These are phyloP conservation scores for Aplysia californica DNA, from an alignment of 1,140 invertebrate genomes.

Conservation along the genomic window DNA sequence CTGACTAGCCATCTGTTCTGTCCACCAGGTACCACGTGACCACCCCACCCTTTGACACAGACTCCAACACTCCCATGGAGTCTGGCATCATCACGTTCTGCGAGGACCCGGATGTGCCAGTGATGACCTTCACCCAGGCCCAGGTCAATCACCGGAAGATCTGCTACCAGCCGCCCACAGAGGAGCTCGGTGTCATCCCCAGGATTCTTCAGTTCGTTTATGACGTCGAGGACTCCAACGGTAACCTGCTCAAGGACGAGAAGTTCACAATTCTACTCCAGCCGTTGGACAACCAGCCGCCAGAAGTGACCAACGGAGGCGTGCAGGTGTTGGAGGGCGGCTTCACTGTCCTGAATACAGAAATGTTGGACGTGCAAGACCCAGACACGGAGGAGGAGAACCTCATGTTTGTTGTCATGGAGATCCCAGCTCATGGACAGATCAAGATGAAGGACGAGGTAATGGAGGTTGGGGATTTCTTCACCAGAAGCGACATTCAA, in stretches of 20 bases:
- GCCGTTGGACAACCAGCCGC: conserved; percentile 67
- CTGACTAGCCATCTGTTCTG: conserved; percentile 51
- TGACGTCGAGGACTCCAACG: conserved; percentile 62
- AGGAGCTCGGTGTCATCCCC: conserved; percentile 63
- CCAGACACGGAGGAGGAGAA: conserved; percentile 56
- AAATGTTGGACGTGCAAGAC: conserved; percentile 63
- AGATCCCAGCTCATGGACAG: conserved; percentile 25
- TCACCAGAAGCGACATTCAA: conserved; percentile 56
- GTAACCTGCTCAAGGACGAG: conserved; percentile 62
- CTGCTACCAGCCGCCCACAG: conserved; percentile 64
- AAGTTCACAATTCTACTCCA: conserved; percentile 61
- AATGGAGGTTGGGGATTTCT: conserved; percentile 55
- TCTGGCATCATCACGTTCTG: conserved; percentile 62
- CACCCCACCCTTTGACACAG: conserved; percentile 59
- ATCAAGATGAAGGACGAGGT: conserved; percentile 29
- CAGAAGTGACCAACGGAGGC: conserved; percentile 59
- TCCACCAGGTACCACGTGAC: conserved; percentile 57
- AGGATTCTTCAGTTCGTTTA: conserved; percentile 65
- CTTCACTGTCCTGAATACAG: conserved; percentile 49
- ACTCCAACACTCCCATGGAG: conserved; percentile 53
- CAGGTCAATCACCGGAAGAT: conserved; percentile 67
- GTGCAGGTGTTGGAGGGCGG: conserved; percentile 62
- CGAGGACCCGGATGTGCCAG: conserved; percentile 51
- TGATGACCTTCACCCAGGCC: conserved; percentile 63
- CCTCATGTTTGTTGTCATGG: conserved; percentile 62